These are phyloP conservation scores for Embidobia sp. DNA, from an alignment of 2,888 invertebrate genomes.

Conservation along the genomic window DNA sequence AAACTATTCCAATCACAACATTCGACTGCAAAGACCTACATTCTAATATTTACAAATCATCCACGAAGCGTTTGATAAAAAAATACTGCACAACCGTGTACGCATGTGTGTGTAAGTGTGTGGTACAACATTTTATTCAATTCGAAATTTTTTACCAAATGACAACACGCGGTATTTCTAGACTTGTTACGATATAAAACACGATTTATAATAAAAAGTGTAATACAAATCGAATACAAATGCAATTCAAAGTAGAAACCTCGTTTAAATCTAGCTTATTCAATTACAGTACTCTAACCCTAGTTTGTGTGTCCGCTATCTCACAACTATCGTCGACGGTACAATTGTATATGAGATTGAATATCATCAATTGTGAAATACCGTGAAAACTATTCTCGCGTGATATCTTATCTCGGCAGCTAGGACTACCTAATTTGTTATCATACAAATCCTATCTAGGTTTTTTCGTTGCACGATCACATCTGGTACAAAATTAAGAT, in stretches of 20 bases:
- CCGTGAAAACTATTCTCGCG: conserved; percentile 54
- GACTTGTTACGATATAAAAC: background rate
- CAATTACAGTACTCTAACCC: conserved; percentile 24
- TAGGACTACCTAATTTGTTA: conserved; percentile 59
- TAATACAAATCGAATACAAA: conserved; percentile 14
- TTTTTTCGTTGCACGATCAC: conserved; percentile 59
- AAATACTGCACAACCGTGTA: no score
- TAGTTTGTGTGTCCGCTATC: conserved; percentile 37
- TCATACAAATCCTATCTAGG: conserved; percentile 62
- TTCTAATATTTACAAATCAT: no score
- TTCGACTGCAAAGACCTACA: no score
- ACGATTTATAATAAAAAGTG: background rate
- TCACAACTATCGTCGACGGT: conserved; percentile 34
- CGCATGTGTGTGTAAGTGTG: no score
- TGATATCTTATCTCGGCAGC: conserved; percentile 58
- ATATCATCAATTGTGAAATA: conserved; percentile 50
- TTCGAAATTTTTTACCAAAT: background rate
- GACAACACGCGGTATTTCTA: background rate
- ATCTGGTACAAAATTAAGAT: conserved; percentile 64
- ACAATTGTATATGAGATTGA: conserved; percentile 31
- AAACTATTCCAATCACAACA: no score
- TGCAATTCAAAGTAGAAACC: background rate
- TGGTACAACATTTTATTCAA: background rate
- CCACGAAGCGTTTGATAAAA: no score
- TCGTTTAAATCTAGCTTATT: background rate